Percentiles rank a stretch among this genome's conserved stretches.
phyloP scores from a whole-genome alignment of 64 coral and sea anemone genomes.

The Pachyseris speciosa region DNA sequence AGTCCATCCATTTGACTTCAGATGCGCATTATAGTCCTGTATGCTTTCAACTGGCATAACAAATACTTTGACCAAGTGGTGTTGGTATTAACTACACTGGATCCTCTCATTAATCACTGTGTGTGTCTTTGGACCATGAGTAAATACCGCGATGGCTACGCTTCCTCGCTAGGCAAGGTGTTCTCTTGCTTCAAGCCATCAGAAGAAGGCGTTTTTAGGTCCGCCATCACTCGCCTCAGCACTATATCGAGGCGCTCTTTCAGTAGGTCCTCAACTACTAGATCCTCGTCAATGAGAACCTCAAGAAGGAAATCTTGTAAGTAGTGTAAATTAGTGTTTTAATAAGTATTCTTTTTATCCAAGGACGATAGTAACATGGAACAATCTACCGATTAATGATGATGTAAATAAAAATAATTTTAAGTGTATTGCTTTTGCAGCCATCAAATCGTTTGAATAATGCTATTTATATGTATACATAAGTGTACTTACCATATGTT shows the following conservation, averaged over 20 bases:
- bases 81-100: slow-evolving; percentile 71
- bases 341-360: not conserved
- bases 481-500: too few relatives aligned
- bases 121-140: slow-evolving; percentile 92
- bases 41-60: slow-evolving; percentile 82
- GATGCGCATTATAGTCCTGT: slow-evolving; percentile 84
- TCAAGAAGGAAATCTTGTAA: slow-evolving; percentile 71
- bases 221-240: slow-evolving; percentile 85
- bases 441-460: too few relatives aligned
- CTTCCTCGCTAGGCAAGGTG: slow-evolving; percentile 62
- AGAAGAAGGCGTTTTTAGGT: slow-evolving; percentile 81
- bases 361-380: too few relatives aligned
- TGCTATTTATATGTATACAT: too few relatives aligned
- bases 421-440: too few relatives aligned
- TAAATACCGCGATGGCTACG: slow-evolving; percentile 92
- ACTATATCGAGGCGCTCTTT: slow-evolving; percentile 82
- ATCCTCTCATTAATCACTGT: slow-evolving; percentile 91
- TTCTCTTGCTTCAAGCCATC: slow-evolving; percentile 76
- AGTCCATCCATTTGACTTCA: slow-evolving; percentile 41
- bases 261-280: slow-evolving; percentile 39
- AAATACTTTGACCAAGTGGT: slow-evolving; percentile 92
- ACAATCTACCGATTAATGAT: too few relatives aligned
- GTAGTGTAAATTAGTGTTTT: not conserved
- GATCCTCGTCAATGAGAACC: slow-evolving; percentile 51
- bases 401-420: too few relatives aligned